Base-by-base conservation (phyloP, 1,140 invertebrate species). In the Pogonus chalceus region DNA sequence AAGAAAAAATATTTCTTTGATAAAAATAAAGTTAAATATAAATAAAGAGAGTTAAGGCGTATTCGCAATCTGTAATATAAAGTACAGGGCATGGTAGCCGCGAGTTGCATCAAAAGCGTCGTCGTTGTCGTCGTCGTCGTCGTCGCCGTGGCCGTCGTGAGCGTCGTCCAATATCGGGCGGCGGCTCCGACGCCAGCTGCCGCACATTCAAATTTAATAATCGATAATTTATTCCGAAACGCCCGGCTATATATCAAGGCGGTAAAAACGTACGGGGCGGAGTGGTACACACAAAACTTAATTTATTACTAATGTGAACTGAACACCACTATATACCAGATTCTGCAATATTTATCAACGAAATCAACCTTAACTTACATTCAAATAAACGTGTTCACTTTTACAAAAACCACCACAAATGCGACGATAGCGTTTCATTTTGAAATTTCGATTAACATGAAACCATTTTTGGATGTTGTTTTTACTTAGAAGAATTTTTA, bases 211-310 rank as follows among this genome's bases (percentile, higher is more conserved):
- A 43, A 43, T 43, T 43, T 43, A 43, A 43, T 43, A 43, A 43
- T 43, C 37, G 37, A 43, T 43, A 43, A 43, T 43, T 43, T 43
- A 43, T 43, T 43, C 37, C 37, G 37, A 9, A 43, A 43, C 18
- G 26, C 26, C 26, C 4, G 4, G 26, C 26, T 4, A 43, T 43
- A 43, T 43, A 43, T 43, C 37, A 43, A 10, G 4, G n/a, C 37
- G 3, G 37, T 43, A 43, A 43, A 43, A 43, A 43, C 37, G 37
- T 9, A 4, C 37, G 7, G 37, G 37, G 37, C 37, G 9, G 9
- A 4, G 9, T 18, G 37, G n/a, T n/a, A n/a, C n/a, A n/a, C n/a
- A n/a, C n/a, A 7, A 43, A 43, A 31, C 26, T 31, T 43, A 43
- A 43, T 43, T 43, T 43, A 43, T 43, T 43, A 43, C 37, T 10